Evolutionary conservation across 2,797 vertebrate genomes (phyloP).

Genomic region (Tolypeutes matacus): DNA sequence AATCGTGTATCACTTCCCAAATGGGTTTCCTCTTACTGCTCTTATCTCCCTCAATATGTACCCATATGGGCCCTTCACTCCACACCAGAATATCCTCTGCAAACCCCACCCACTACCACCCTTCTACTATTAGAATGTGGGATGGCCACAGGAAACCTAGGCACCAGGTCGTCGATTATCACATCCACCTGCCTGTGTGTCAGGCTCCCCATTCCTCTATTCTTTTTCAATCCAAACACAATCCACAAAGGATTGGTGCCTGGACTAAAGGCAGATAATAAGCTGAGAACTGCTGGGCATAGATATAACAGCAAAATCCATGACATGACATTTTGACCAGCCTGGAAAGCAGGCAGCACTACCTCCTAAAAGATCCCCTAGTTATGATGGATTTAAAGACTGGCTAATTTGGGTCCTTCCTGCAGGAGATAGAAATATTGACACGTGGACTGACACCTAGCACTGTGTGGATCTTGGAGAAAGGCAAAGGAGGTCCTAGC

Average conservation of each 20-base stretch:
- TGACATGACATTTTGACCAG: background rate
- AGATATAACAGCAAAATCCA: background rate
- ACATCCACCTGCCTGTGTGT: background rate
- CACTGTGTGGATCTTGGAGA: background rate
- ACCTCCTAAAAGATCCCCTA: background rate
- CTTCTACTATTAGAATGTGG: background rate
- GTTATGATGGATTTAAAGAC: background rate
- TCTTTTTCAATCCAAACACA: background rate
- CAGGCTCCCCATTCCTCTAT: background rate
- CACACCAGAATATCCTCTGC: background rate
- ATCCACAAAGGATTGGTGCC: background rate
- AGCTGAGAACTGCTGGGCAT: background rate
- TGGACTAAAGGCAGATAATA: background rate
- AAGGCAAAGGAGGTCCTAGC: constrained; percentile 32
- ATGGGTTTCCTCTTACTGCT: background rate
- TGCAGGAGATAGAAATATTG: background rate
- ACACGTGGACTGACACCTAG: background rate
- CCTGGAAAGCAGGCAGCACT: background rate
- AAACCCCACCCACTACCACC: background rate
- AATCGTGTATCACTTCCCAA: background rate
- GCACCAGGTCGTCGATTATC: background rate
- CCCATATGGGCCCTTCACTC: background rate
- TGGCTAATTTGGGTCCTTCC: background rate
- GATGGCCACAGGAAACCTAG: background rate
- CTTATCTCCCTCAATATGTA: background rate